Conservation (phyloP, 2,888 invertebrate genomes). For the Pocota personata region DNA sequence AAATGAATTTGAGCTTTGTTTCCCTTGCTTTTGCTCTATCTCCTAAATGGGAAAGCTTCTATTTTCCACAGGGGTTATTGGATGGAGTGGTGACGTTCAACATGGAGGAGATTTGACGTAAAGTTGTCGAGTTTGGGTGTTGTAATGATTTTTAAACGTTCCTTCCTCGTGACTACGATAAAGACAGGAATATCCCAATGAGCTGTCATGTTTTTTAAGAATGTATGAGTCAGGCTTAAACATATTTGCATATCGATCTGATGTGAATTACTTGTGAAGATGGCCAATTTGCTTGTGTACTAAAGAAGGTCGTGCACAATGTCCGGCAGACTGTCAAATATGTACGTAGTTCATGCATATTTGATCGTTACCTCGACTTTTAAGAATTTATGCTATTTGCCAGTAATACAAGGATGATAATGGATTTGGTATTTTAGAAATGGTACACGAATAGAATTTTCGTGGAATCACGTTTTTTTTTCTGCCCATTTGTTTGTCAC, state of each 20-base stretch:
- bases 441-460: neutral
- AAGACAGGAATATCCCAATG: neutral
- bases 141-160: neutral
- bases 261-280: slow-evolving; percentile 10
- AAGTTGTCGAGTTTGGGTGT: neutral
- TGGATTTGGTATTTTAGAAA: neutral
- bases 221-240: slow-evolving; percentile 3
- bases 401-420: neutral
- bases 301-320: slow-evolving; percentile 5
- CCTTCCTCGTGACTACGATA: neutral
- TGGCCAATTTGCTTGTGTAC: neutral
- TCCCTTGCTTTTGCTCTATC: neutral
- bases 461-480: neutral
- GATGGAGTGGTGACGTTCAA: slow-evolving; percentile 7
- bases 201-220: slow-evolving; percentile 3
- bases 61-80: slow-evolving; percentile 6
- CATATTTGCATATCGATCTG: neutral
- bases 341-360: neutral
- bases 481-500: neutral
- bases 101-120: neutral
- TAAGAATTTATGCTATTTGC: slow-evolving; percentile 1
- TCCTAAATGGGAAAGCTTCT: neutral
- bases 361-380: neutral
- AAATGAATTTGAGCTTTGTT: slow-evolving; percentile 26
- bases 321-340: neutral